Conservation (phyloP, 2,888 invertebrate species). For the Melikaiella ostensackeni region DNA sequence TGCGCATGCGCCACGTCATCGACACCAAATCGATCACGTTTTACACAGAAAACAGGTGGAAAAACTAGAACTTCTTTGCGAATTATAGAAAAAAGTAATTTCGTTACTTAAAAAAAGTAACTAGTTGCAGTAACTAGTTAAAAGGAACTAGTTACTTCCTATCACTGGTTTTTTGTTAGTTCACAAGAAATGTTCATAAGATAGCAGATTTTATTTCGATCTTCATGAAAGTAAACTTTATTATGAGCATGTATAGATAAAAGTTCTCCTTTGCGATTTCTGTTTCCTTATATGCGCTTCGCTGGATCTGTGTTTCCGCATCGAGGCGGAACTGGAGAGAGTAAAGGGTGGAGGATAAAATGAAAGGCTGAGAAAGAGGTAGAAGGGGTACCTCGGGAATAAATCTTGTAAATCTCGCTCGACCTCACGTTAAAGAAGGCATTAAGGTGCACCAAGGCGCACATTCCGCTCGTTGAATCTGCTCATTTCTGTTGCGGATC, state of each 20-base stretch:
- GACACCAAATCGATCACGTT: too few relatives aligned
- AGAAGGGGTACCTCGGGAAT: slow-evolving; percentile 21
- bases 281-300: slow-evolving; percentile 23
- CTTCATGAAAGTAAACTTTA: slow-evolving; percentile 29
- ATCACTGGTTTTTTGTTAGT: too few relatives aligned
- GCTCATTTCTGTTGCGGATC: slow-evolving; percentile 26
- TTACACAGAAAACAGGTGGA: too few relatives aligned
- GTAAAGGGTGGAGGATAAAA: slow-evolving; percentile 15
- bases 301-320: slow-evolving; percentile 32
- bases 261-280: slow-evolving; percentile 22
- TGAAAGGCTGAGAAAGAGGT: neutral
- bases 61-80: too few relatives aligned
- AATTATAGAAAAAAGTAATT: too few relatives aligned
- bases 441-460: slow-evolving; percentile 34
- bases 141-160: too few relatives aligned
- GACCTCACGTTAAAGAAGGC: slow-evolving; percentile 39
- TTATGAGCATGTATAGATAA: slow-evolving; percentile 10
- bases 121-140: too few relatives aligned
- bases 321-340: slow-evolving; percentile 9
- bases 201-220: too few relatives aligned
- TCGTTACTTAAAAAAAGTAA: too few relatives aligned
- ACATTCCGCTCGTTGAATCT: slow-evolving; percentile 40
- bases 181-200: too few relatives aligned
- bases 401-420: slow-evolving; percentile 41
- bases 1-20: too few relatives aligned